Evolutionary conservation across 1,140 invertebrate species (phyloP).

Genomic region (Drosophila obscura): DNA sequence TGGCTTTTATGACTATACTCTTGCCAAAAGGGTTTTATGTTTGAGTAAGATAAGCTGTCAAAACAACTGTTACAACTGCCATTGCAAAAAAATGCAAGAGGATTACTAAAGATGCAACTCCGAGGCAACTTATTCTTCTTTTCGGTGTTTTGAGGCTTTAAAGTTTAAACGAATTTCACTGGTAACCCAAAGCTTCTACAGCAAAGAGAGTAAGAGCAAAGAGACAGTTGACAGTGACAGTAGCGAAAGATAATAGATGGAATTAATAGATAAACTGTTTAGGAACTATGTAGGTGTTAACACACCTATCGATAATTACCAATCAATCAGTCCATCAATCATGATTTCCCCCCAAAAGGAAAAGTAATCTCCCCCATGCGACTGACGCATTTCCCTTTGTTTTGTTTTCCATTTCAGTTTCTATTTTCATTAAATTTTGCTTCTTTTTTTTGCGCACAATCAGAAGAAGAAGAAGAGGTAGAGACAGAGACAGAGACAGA

Average conservation of each 20-base stretch:
- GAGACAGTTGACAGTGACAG: too few species aligned
- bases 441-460: constrained; percentile 39
- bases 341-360: constrained; percentile 29
- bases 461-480: too few species aligned
- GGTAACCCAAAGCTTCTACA: constrained; percentile 31
- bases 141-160: too few species aligned
- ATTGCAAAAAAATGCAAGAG: constrained; percentile 14
- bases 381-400: constrained; percentile 66
- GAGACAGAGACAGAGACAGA: constrained; percentile 9
- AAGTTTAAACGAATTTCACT: constrained; percentile 38
- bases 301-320: constrained; percentile 41
- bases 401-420: constrained; percentile 61
- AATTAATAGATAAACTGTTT: constrained; percentile 26
- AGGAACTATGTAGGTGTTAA: constrained; percentile 21
- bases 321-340: constrained; percentile 50
- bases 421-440: constrained; percentile 59
- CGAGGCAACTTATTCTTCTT: too few species aligned
- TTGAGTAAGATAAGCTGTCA: too few species aligned
- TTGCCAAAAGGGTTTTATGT: too few species aligned
- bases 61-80: too few species aligned
- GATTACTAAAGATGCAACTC: too few species aligned
- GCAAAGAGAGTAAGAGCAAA: background rate
- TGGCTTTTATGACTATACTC: too few species aligned
- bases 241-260: too few species aligned
- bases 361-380: constrained; percentile 22